Conservation (phyloP, 2,113 vertebrate species). For the Arenaria interpres region DNA sequence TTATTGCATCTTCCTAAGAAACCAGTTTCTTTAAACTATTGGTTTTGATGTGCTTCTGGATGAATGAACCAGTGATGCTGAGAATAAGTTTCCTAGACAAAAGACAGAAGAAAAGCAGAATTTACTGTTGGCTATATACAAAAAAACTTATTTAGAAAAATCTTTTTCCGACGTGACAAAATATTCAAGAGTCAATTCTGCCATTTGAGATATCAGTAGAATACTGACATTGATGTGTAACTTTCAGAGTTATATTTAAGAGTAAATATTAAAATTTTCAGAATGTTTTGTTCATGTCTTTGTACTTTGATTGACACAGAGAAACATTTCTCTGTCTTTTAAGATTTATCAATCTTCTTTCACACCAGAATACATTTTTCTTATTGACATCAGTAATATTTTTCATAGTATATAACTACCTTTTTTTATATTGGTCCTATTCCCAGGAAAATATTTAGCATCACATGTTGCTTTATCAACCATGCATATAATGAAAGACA, state of each 20-base stretch:
- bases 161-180: background rate
- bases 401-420: background rate
- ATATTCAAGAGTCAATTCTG: background rate
- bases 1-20: background rate
- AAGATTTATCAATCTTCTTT: background rate
- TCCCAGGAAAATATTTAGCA: background rate
- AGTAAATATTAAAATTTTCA: background rate
- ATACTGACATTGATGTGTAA: background rate
- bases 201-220: background rate
- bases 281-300: background rate
- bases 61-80: background rate
- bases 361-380: background rate
- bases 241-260: background rate
- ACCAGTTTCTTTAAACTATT: accelerated
- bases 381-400: background rate
- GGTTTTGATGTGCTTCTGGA: background rate
- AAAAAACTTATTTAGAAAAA: background rate
- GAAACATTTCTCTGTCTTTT: background rate
- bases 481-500: background rate
- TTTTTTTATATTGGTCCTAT: background rate
- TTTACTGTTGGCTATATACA: background rate
- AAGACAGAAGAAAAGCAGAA: background rate
- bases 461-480: background rate
- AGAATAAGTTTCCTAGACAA: background rate
- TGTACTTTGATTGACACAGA: background rate